Base-by-base conservation (phyloP, 2,888 invertebrate species). In the Autographa gamma region DNA sequence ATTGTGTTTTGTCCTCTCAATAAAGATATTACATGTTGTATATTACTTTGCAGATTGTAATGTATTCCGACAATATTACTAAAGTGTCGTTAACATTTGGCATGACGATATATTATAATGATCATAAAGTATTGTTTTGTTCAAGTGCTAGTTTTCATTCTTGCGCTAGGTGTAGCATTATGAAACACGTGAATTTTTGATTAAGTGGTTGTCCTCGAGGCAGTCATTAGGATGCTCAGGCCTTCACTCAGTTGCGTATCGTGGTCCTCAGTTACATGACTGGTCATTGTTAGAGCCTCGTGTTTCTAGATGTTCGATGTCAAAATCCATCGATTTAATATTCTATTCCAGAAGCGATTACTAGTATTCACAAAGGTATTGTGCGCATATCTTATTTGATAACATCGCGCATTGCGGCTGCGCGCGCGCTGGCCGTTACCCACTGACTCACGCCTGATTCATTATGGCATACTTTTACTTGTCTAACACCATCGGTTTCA, bases 391-490 rank as follows among this genome's bases (percentile, higher is more conserved):
- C 65, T 72, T 68, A 68, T 61, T 79, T 71, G 81, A 79, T 81
- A 74, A 74, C 48, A 79, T 74, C 71, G 52, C 52, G 72, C 54
- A 38, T 13, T n/a, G 65, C 66, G 66, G 69, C 54, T 56, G 54
- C 69, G 80, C 65, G 54, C 65, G 67, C 76, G 70, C 70, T 63
- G 60, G 11, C 74, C 77, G 82, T 73, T 72, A 77, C 38, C 59
- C 69, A 61, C 65, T 73, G 76, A 80, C 69, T 77, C 81, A 82
- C 71, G 73, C 70, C 66, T 74, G 75, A 79, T 58, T 81, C 78
- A 76, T 73, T 69, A 74, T 80, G 84, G 72, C 84, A 82, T 76
- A 85, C 85, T 85, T 85, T 85, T 85, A 85, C 85, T 74, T 80
- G 80, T 71, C 66, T 77, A 66, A 80, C 80, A 80, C 80, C 60